Percentiles rank a stretch among this genome's conserved stretches.
These are phyloP conservation scores for Idaea straminata DNA, from an alignment of 2,888 invertebrate genomes.

Conservation along the genomic window DNA sequence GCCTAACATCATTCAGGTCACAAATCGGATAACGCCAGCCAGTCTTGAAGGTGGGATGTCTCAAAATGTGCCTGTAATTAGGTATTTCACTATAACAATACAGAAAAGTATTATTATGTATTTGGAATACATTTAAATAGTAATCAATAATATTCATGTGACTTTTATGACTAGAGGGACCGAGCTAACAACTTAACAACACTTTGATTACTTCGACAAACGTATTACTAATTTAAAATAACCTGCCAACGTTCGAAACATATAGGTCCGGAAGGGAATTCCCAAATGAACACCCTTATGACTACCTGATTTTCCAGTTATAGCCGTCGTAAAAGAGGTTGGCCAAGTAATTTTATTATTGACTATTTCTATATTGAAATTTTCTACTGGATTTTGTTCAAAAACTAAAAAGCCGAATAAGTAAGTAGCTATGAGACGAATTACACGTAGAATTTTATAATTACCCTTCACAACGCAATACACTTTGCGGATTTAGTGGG, in stretches of 20 bases:
- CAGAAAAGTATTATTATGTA: too few species aligned
- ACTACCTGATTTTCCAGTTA: slow-evolving; percentile 24
- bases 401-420: slow-evolving; percentile 22
- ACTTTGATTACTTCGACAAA: slow-evolving; percentile 24
- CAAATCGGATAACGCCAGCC: too few species aligned
- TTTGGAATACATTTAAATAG: not conserved
- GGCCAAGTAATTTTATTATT: slow-evolving; percentile 31
- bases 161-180: slow-evolving; percentile 7
- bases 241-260: slow-evolving; percentile 27
- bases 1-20: too few species aligned
- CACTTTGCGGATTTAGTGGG: too few species aligned
- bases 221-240: slow-evolving; percentile 22
- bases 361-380: slow-evolving; percentile 30
- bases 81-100: too few species aligned
- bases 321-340: slow-evolving; percentile 32
- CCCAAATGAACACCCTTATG: slow-evolving; percentile 23
- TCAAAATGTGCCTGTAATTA: too few species aligned
- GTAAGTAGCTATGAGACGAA: too few species aligned
- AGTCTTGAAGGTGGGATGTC: too few species aligned
- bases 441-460: too few species aligned
- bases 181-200: slow-evolving; percentile 15
- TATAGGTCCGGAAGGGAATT: slow-evolving; percentile 22
- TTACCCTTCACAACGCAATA: too few species aligned
- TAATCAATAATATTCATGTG: not conserved
- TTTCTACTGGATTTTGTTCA: slow-evolving; percentile 22